These are phyloP conservation scores for Drosophila falleni DNA, from an alignment of 2,888 invertebrate species.

Conservation along the genomic window DNA sequence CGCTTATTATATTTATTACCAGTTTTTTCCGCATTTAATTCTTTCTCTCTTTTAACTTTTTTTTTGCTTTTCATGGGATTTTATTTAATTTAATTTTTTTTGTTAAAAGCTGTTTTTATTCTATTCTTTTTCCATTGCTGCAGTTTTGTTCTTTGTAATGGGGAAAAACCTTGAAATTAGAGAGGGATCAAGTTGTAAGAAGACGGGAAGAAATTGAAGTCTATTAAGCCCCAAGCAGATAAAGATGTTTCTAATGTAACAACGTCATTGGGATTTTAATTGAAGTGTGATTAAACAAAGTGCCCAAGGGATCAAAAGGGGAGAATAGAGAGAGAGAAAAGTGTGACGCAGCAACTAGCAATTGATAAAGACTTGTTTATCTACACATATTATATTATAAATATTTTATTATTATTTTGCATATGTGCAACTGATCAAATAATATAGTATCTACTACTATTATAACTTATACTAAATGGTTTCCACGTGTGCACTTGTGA, in stretches of 20 bases:
- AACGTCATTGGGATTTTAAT: constrained; percentile 31
- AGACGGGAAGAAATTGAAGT: constrained; percentile 3
- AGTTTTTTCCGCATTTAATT: constrained; percentile 71
- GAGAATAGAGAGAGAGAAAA: not conserved
- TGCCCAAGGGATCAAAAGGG: not conserved
- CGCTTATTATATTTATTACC: constrained; percentile 80
- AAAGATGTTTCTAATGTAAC: constrained; percentile 27
- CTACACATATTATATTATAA: not conserved
- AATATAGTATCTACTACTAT: not conserved
- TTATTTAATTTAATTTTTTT: constrained; percentile 21
- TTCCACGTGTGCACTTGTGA: constrained; percentile 16
- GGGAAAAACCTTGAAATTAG: constrained; percentile 31
- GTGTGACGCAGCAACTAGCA: not conserved
- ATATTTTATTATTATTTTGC: not conserved
- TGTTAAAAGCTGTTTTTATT: not conserved
- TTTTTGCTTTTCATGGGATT: constrained; percentile 14
- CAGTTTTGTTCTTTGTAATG: constrained; percentile 16
- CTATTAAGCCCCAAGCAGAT: constrained; percentile 30
- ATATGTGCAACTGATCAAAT: constrained; percentile 10
- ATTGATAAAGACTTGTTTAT: constrained; percentile 6
- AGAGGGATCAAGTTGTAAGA: not conserved
- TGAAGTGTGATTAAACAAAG: constrained; percentile 31
- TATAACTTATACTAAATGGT: constrained; percentile 5
- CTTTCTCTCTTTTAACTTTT: constrained; percentile 17
- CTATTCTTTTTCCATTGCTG: constrained; percentile 32